A percentile compares a stretch with the other conserved stretches of the same genome.
These are phyloP conservation scores for Phrynocephalus vlangalii DNA, from an alignment of 2,797 vertebrate genomes.

Conservation along the genomic window DNA sequence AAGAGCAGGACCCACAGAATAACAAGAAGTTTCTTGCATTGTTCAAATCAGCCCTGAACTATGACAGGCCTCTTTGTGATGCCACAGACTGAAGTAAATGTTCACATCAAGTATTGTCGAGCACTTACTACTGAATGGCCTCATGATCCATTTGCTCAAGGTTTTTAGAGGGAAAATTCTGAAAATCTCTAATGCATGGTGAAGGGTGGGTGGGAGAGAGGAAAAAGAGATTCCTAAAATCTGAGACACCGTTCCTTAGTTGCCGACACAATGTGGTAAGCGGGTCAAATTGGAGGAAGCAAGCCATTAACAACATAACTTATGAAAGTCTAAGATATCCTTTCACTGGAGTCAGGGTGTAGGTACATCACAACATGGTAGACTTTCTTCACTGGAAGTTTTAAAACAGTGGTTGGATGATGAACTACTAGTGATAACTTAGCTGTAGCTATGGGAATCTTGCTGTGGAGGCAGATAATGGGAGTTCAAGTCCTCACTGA, in stretches of 20 bases:
- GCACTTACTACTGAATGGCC: constrained; percentile 32
- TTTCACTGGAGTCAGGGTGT: neutral
- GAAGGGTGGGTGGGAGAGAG: neutral
- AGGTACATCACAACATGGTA: no score
- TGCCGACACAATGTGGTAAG: neutral
- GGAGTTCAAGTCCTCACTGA: no score
- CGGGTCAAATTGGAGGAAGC: neutral
- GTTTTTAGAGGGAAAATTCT: constrained; percentile 31
- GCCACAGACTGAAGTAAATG: constrained; percentile 47
- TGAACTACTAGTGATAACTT: no score
- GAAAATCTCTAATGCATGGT: constrained; percentile 9
- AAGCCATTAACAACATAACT: neutral
- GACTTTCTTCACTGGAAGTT: no score
- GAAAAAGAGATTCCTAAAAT: constrained; percentile 5
- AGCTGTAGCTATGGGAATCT: no score
- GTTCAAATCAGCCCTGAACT: constrained; percentile 14
- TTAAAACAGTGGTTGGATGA: no score
- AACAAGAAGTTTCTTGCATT: constrained; percentile 30
- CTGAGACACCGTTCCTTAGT: neutral
- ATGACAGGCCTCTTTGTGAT: constrained; percentile 22
- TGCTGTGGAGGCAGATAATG: no score
- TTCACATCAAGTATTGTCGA: constrained; percentile 54
- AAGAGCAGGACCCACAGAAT: constrained; percentile 9
- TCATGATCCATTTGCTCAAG: constrained; percentile 29
- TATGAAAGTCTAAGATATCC: neutral